These are phyloP conservation scores for Microtus pennsylvanicus DNA, from an alignment of 2,113 vertebrate species.

Conservation along the genomic window DNA sequence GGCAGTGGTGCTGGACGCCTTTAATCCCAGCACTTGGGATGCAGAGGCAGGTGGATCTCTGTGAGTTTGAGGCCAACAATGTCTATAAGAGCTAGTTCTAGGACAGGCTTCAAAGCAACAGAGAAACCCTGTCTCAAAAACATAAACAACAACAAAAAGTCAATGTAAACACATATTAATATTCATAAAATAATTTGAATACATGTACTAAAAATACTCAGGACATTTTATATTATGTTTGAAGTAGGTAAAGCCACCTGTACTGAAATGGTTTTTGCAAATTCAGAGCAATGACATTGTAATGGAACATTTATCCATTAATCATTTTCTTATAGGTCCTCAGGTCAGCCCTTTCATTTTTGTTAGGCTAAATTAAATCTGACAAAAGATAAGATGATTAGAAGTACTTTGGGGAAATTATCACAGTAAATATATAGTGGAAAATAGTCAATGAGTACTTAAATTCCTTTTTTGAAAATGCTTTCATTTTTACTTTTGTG, in stretches of 20 bases:
- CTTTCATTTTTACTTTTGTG: too few species aligned
- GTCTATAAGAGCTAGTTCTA: too few species aligned
- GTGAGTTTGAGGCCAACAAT: too few species aligned
- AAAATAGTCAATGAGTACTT: not conserved
- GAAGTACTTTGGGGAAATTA: not conserved
- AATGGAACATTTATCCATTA: conserved; percentile 55
- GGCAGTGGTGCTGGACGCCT: too few species aligned
- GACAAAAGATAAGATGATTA: not conserved
- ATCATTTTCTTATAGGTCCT: not conserved
- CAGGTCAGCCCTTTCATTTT: not conserved
- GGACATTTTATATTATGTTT: conserved; percentile 57
- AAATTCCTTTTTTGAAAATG: not conserved
- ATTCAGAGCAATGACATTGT: conserved; percentile 66
- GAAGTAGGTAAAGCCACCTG: conserved; percentile 21
- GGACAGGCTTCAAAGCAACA: too few species aligned
- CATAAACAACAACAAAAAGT: conserved; percentile 65
- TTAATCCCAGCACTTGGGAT: too few species aligned
- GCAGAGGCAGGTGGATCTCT: too few species aligned
- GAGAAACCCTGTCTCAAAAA: too few species aligned
- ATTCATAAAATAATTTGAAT: conserved; percentile 41
- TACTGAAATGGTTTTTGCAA: conserved; percentile 27
- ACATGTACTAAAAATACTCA: conserved; percentile 64
- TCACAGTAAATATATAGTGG: not conserved
- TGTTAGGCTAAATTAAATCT: conserved; percentile 8
- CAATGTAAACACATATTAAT: conserved; percentile 6